phyloP scores from a whole-genome alignment of 2,797 vertebrate species.

The Tarsius wallacei region DNA sequence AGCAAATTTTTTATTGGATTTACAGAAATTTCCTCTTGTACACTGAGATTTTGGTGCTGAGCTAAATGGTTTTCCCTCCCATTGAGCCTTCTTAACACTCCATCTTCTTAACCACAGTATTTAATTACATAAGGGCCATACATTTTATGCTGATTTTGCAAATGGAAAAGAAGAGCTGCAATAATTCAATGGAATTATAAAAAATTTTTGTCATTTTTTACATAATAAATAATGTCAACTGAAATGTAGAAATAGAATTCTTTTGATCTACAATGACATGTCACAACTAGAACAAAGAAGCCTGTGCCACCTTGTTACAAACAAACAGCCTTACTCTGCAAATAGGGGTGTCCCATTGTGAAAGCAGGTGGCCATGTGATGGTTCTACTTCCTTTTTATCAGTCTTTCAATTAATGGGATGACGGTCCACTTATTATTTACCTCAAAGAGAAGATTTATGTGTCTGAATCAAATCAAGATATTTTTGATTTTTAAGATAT shows the following conservation, averaged over 20 bases:
- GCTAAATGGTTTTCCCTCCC: not conserved
- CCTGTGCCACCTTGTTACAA: not conserved
- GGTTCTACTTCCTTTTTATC: not conserved
- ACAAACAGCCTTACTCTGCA: not conserved
- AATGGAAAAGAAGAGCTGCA: not conserved
- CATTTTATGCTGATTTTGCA: conserved; percentile 47
- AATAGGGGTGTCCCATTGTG: not conserved
- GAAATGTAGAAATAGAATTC: not conserved
- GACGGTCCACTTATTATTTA: not conserved
- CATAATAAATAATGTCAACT: conserved; percentile 37
- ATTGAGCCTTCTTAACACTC: not conserved
- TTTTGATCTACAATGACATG: conserved; percentile 26
- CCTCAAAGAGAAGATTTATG: conserved; percentile 23
- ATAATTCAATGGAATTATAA: not conserved
- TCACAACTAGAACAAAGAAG: conserved; percentile 10
- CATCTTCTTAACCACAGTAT: not conserved
- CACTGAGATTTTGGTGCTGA: not conserved
- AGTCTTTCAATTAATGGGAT: not conserved
- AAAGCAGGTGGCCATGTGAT: not conserved
- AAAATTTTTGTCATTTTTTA: not conserved
- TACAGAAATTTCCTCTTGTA: conserved; percentile 17
- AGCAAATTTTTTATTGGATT: not conserved
- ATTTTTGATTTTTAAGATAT: conserved; percentile 20
- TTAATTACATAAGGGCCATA: not conserved
- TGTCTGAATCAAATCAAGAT: conserved; percentile 18